Conservation (phyloP, 2,113 vertebrate species). For the Tragelaphus scriptus region DNA sequence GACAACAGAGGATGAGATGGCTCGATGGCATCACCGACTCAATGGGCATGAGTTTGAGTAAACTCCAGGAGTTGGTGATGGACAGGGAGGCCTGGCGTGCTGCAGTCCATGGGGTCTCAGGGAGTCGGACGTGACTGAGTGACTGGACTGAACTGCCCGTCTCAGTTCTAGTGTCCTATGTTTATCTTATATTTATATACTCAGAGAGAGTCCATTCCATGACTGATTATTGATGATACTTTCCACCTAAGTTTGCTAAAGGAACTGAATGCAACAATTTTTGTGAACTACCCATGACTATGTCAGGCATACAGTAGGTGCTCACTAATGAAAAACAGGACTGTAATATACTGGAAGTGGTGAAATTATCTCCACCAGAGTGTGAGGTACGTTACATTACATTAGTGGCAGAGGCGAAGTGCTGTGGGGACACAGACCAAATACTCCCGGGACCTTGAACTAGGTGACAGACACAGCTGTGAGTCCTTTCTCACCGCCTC, state of each 20-base stretch:
- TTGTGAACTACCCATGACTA: not conserved
- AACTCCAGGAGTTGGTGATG: rapidly evolving
- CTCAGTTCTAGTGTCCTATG: not conserved
- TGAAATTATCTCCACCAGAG: not conserved
- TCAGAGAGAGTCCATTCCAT: not conserved
- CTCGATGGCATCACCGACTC: not conserved
- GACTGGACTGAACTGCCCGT: not conserved
- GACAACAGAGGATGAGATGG: not conserved
- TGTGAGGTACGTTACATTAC: not conserved
- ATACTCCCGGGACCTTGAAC: not conserved
- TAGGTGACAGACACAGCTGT: not conserved
- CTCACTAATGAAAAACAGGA: not conserved
- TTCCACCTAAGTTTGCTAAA: not conserved
- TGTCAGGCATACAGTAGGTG: not conserved
- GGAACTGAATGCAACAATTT: not conserved
- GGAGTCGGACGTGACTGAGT: not conserved
- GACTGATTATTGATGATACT: not conserved
- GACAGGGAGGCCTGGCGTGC: not conserved
- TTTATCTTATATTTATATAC: not conserved
- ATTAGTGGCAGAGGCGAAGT: not conserved
- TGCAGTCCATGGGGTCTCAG: not conserved
- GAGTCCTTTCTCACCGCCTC: not conserved
- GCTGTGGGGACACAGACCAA: not conserved
- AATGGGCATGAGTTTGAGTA: not conserved
- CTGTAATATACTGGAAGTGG: not conserved